Evolutionary conservation across 2,113 vertebrate genomes (phyloP), one percentile per base, ranked within the genome.

Genomic region (Lontra canadensis): DNA sequence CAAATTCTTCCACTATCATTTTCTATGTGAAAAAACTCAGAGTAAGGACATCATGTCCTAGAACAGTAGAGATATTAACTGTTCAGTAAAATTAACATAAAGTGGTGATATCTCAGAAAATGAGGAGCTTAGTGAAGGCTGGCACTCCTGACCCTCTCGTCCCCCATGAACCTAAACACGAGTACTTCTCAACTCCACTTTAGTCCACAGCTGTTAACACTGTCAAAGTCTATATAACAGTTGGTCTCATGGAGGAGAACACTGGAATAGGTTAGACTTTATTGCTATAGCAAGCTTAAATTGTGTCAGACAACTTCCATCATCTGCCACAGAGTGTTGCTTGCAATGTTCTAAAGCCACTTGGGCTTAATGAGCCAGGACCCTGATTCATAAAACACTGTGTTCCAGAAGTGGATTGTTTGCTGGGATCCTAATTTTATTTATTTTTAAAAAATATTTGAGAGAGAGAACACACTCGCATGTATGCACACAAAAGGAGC

Each of bases 291-390:
- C 99, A 99, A 99, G 99, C 98, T 96, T 97, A 99, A 99, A 99
- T 99, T 99, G 99, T 98, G 98, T 95, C 98, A 99, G 98, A 98
- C 95, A 97, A 97, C 52, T 95, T 73, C 4, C 29, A 65, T 97
- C 98, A 98, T 98, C 98, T 98, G 98, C 97, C 97, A 99, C 99
- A 99, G 99, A 99, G 99, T 99, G 99, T 98, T 98, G 98, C 99
- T 99, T 99, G 99, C 99, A 98, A 55, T 4, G 8, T 10, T 90
- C 26, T 57, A 76, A 73, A n/a, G 44, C 4, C 74, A 80, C 44
- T 59, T 4, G 52, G n/a, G 13, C 11, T n/a, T 67, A 76, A 92
- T 6, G 7, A 85, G 1, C 21, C 1, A 80, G 90, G 25, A 36
- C 3, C 31, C 36, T 2, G 15, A 0, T n/a, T 49, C 42, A 85